phyloP scores from a whole-genome alignment of 2,888 invertebrate genomes.

The Himalopsyche tibetana region DNA sequence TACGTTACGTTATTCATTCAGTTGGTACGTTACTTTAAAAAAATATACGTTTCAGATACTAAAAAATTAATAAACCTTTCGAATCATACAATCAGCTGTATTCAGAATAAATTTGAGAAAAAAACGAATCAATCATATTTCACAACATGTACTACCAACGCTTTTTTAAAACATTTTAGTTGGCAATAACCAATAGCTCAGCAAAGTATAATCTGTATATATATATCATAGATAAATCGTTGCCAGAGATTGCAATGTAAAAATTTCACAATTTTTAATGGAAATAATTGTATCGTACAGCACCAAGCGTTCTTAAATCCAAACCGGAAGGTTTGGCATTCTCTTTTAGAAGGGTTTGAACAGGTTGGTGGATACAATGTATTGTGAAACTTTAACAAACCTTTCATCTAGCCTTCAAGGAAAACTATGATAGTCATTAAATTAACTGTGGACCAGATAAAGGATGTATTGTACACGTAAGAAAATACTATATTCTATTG shows the following conservation, averaged over 20 bases:
- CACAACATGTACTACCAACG: conserved; percentile 1
- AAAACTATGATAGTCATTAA: not conserved
- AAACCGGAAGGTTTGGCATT: conserved; percentile 13
- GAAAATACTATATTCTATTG: no score
- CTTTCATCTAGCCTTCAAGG: not conserved
- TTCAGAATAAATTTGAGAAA: no score
- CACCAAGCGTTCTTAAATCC: not conserved
- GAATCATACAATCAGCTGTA: no score
- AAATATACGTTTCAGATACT: no score
- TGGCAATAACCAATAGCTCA: conserved; percentile 20
- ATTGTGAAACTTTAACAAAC: not conserved
- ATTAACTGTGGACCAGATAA: not conserved
- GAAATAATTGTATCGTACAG: conserved; percentile 9
- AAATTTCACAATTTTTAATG: conserved; percentile 30
- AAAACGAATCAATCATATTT: not conserved
- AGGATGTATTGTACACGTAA: not conserved
- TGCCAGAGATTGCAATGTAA: not conserved
- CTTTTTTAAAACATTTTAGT: not conserved
- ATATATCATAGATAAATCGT: not conserved
- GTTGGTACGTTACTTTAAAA: no score
- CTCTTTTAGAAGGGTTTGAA: conserved; percentile 27
- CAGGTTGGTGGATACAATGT: not conserved
- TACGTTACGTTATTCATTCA: no score
- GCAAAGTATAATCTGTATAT: not conserved
- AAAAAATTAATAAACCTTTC: no score